Conservation (phyloP, 1,140 invertebrate genomes). For the Drosophila micromelanica region DNA sequence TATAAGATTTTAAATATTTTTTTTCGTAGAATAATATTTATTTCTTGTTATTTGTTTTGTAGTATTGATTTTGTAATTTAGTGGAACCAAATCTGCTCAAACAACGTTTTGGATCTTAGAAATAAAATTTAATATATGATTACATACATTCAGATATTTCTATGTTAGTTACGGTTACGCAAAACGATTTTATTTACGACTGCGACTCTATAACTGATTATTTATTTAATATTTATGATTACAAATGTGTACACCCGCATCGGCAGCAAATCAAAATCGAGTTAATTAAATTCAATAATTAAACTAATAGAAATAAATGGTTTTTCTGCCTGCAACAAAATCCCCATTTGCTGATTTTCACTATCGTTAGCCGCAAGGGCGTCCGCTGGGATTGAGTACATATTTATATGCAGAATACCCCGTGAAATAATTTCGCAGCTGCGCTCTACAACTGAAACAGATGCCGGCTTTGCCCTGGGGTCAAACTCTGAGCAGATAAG, state of each 20-base stretch:
- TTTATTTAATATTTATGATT: constrained; percentile 10
- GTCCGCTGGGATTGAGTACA: neutral
- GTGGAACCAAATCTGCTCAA: no score
- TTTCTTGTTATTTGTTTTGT: no score
- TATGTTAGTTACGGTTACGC: no score
- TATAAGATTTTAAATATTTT: no score
- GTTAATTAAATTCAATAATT: neutral
- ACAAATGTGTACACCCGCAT: neutral
- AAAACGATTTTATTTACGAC: no score
- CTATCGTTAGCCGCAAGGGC: constrained; percentile 6
- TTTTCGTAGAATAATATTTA: no score
- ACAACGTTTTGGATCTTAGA: no score
- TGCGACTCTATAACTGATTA: no score
- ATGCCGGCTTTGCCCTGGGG: neutral
- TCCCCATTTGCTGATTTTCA: neutral
- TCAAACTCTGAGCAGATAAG: constrained; percentile 20
- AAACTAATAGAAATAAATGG: constrained; percentile 1
- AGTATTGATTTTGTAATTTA: no score
- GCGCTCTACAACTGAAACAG: constrained; percentile 1
- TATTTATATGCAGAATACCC: neutral
- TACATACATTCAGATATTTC: no score
- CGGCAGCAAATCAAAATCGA: neutral
- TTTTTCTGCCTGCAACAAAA: neutral
- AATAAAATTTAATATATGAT: no score
- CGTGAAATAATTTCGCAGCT: neutral